These are phyloP conservation scores for Toxotes jaculatrix DNA, from an alignment of 2,113 vertebrate species.

Conservation along the genomic window DNA sequence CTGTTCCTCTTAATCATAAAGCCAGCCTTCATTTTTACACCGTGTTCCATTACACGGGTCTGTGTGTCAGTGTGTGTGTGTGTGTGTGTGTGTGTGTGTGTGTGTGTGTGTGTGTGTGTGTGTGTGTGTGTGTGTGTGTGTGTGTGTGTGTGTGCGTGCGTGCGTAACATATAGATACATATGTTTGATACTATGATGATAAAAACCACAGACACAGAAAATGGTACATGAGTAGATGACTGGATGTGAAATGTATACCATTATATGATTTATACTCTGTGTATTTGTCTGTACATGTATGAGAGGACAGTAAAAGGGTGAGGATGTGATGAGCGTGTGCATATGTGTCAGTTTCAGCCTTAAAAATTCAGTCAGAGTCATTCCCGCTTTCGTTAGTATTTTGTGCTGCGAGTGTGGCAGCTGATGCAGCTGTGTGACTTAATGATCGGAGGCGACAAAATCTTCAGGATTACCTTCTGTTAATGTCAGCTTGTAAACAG, in stretches of 20 bases:
- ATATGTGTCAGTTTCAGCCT: neutral
- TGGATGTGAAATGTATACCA: neutral
- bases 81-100: neutral
- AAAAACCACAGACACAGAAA: neutral
- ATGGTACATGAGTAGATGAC: neutral
- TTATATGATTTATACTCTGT: neutral
- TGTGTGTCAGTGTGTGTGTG: neutral
- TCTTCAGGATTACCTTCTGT: neutral
- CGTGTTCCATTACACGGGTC: conserved; percentile 6
- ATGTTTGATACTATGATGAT: neutral
- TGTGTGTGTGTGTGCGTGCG: neutral
- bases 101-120: neutral
- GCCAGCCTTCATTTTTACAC: conserved; percentile 6
- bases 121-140: neutral
- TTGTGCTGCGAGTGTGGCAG: neutral
- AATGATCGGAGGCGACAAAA: neutral
- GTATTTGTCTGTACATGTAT: neutral
- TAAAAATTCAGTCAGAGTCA: neutral
- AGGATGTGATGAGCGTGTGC: neutral
- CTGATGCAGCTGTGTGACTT: conserved; percentile 7
- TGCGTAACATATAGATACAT: neutral
- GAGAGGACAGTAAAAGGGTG: neutral
- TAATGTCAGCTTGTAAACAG: conserved; percentile 18
- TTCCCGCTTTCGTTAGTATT: neutral
- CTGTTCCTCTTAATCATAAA: conserved; percentile 24